A percentile compares a stretch with the other conserved stretches of the same genome.
Conservation (phyloP, 92 coral and sea anemone species). For the Anthopleura xanthogrammica region DNA sequence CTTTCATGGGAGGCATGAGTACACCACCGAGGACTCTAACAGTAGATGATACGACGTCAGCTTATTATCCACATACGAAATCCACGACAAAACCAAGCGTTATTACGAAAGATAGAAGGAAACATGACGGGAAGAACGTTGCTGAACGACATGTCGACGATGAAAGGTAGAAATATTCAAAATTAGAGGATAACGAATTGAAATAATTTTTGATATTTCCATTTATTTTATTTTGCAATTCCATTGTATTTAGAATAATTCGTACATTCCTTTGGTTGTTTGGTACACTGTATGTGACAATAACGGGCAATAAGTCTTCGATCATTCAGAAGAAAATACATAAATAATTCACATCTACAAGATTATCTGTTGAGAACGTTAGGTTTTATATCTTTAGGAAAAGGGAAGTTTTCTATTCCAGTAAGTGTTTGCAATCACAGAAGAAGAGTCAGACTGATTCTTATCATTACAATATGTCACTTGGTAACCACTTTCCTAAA, state of each 20-base stretch:
- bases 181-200: background rate
- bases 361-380: no score
- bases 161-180: slow-evolving; percentile 43
- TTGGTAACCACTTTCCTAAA: no score
- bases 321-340: background rate
- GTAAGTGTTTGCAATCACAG: no score
- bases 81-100: slow-evolving; percentile 49
- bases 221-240: background rate
- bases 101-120: slow-evolving; percentile 18
- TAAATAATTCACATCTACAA: no score
- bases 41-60: slow-evolving; percentile 86
- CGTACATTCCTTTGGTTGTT: background rate
- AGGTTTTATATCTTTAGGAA: background rate
- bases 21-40: slow-evolving; percentile 96
- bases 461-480: no score
- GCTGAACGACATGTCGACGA: slow-evolving; percentile 38
- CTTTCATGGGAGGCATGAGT: slow-evolving; percentile 80
- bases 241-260: background rate
- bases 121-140: background rate
- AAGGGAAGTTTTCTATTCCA: background rate
- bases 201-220: background rate
- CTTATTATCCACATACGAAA: slow-evolving; percentile 67
- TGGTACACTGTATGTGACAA: background rate
- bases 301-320: no score
- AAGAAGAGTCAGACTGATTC: no score